Conservation (phyloP, 1,140 invertebrate species). For the Maniola jurtina region DNA sequence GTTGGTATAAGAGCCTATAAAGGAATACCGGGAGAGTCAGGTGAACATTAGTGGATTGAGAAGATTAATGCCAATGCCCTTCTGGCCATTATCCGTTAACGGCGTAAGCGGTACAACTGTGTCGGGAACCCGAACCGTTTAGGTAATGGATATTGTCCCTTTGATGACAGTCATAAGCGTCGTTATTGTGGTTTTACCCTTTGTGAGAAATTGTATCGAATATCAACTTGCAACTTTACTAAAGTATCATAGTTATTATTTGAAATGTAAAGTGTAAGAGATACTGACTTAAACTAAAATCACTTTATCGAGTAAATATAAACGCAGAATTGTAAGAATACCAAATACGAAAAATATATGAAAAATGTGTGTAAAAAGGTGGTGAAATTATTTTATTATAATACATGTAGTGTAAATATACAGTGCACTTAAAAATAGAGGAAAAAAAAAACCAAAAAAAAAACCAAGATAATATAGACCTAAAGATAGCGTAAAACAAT, state of each 20-base stretch:
- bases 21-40: conserved; percentile 46
- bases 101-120: conserved; percentile 44
- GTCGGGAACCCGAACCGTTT: conserved; percentile 52
- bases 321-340: not conserved
- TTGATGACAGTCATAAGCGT: conserved; percentile 53
- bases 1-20: conserved; percentile 50
- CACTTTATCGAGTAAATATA: not conserved
- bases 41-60: conserved; percentile 49
- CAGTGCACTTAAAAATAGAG: conserved; percentile 12
- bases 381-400: conserved; percentile 5
- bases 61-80: conserved; percentile 57
- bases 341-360: not conserved
- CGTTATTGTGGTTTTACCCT: conserved; percentile 52
- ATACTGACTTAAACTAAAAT: not conserved
- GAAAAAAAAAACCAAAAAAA: conserved; percentile 7
- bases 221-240: conserved; percentile 4
- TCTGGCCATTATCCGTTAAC: conserved; percentile 56
- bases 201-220: conserved; percentile 21
- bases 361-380: conserved; percentile 1
- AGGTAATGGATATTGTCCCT: conserved; percentile 41
- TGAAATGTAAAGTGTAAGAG: not conserved
- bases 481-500: conserved; percentile 20
- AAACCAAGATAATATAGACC: conserved; percentile 14
- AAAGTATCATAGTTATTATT: not conserved
- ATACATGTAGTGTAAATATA: conserved; percentile 12